Base-by-base conservation (phyloP, 1,140 invertebrate genomes). In the Daktulosphaira vitifoliae region DNA sequence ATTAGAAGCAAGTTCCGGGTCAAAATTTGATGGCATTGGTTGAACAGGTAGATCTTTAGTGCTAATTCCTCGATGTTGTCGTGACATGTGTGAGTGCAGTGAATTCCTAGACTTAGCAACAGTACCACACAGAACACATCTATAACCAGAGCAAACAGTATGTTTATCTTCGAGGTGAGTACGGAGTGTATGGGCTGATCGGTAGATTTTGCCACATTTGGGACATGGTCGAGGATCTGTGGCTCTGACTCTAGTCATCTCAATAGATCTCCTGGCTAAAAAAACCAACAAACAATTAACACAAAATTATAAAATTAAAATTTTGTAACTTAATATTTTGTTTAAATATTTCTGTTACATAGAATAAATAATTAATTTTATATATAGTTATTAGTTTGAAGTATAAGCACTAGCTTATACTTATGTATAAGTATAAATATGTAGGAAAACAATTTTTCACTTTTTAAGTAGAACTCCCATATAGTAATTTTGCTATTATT, bases 141-240 rank as follows among this genome's bases (percentile, higher is more conserved):
- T 81, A 71, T 92, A 94, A 26, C 90, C 90, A 1, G 90, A 90
- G 73, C 90, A 94, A 68, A 92, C 84, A 4, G 90, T 92, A 75
- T 93, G 90, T 73, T 93, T 93, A 73, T 93, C 90, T 75, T 93
- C 90, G 65, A 93, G 78, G 76, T 93, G 90, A 4, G 90, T 93
- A 49, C 90, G 80, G 66, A 93, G 78, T 1, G 90, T 93, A 73
- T 92, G 90, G 2, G 90, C 90, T 5, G 89, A 91, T 23, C 90
- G 80, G 74, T 94, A 93, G 72, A 92, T 92, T 77, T 94, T 94
- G 2, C 90, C 89, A 74, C 90, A 93, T 74, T 93, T 91, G 8
- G 90, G 90, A 76, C 90, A 94, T 0, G 90, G 90, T 25, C 90
- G 78, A 0, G 90, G 90, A 78, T 94, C 90, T 15, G 90, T 94